Conservation (phyloP, 2,113 vertebrate species). For the Pseudorhombus dupliciocellatus region DNA sequence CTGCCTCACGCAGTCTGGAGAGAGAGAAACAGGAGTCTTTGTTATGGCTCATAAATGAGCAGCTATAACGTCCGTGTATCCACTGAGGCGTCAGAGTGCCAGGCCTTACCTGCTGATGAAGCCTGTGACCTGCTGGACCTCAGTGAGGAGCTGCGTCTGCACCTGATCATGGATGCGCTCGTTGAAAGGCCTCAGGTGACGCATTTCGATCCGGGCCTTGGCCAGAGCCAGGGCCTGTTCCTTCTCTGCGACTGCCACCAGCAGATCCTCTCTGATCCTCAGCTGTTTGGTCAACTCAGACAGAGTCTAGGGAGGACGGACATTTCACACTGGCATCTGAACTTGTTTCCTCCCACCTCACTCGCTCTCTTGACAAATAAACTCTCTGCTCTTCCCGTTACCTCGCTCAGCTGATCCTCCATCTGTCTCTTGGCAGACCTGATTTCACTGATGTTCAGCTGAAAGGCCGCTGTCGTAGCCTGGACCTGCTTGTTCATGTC, state of each 20-base stretch:
- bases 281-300: conserved; percentile 84
- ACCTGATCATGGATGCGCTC: conserved; percentile 86
- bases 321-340: too few relatives aligned
- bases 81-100: too few relatives aligned
- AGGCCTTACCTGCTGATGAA: conserved; percentile 82
- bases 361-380: background rate
- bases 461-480: conserved; percentile 77
- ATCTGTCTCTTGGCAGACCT: conserved; percentile 85
- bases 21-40: background rate
- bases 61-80: too few relatives aligned
- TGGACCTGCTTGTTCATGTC: conserved; percentile 83
- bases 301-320: conserved; percentile 85
- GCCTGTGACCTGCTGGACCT: conserved; percentile 83
- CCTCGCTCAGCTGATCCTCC: conserved; percentile 86
- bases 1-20: conserved; percentile 80
- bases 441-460: conserved; percentile 80
- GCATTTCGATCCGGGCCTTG: conserved; percentile 81
- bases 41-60: too few relatives aligned
- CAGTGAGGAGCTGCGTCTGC: conserved; percentile 82
- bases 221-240: conserved; percentile 84
- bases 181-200: conserved; percentile 82
- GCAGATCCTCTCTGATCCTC: conserved; percentile 82
- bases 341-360: background rate
- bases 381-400: conserved; percentile 34
- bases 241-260: conserved; percentile 82